Conservation (phyloP, 2,888 invertebrate genomes). For the Schizaphis graminum region DNA sequence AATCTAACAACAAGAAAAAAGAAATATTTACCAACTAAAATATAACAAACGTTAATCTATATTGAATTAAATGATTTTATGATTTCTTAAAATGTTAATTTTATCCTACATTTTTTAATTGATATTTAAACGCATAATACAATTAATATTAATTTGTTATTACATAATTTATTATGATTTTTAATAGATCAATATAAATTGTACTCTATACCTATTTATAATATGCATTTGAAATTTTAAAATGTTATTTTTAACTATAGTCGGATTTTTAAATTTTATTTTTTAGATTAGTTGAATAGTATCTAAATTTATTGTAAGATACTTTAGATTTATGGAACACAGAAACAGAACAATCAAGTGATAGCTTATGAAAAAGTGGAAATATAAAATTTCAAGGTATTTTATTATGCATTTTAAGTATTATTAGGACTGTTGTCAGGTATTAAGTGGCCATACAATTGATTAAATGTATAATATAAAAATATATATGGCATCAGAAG, state of each 20-base stretch:
- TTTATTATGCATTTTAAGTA: background rate
- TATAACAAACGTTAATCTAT: background rate
- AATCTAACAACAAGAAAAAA: background rate
- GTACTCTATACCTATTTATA: background rate
- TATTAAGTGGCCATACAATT: background rate
- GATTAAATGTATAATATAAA: background rate
- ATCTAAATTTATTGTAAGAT: too few species aligned
- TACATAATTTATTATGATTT: background rate
- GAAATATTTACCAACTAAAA: background rate
- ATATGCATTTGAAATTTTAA: background rate
- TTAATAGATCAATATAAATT: background rate
- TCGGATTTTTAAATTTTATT: background rate
- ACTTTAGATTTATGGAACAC: background rate
- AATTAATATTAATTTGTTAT: background rate
- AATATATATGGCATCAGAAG: background rate
- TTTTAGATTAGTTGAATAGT: background rate
- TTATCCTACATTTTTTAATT: background rate
- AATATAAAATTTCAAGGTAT: background rate
- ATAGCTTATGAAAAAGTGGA: background rate
- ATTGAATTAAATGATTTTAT: background rate
- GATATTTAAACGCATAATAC: background rate
- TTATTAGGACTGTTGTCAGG: background rate
- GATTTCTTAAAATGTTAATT: background rate
- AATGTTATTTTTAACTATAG: background rate
- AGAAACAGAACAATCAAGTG: too few species aligned